Evolutionary conservation across 2,888 invertebrate species (phyloP).

Genomic region (Polyommatus iphigenia): DNA sequence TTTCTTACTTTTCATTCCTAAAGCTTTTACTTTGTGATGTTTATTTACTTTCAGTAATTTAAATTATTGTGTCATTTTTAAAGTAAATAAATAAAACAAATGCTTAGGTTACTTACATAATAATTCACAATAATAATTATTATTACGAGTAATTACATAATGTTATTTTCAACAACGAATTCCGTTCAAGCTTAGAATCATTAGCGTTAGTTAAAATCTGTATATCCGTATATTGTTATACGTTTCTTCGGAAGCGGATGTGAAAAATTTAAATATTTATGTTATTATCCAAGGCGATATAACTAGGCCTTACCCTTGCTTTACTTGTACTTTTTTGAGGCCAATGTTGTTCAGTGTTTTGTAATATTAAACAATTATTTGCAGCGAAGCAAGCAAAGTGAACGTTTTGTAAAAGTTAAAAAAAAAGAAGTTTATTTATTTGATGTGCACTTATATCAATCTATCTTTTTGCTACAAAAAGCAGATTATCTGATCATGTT

Average conservation of each 20-base stretch:
- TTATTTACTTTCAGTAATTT: not conserved
- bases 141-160: not conserved
- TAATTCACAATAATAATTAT: not conserved
- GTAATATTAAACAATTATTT: conserved; percentile 21
- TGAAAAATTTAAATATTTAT: conserved; percentile 26
- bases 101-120: not conserved
- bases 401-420: not conserved
- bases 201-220: conserved; percentile 10
- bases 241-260: conserved; percentile 42
- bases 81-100: not conserved
- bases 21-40: not conserved
- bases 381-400: conserved; percentile 14
- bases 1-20: not conserved
- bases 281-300: conserved; percentile 37
- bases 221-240: conserved; percentile 13
- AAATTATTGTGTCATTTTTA: not conserved
- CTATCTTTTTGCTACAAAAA: not conserved
- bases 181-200: conserved; percentile 9
- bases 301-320: conserved; percentile 39
- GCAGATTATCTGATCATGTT: not conserved
- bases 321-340: conserved; percentile 40
- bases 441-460: not conserved
- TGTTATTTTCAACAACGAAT: not conserved
- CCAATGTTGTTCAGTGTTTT: conserved; percentile 19
- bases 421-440: not conserved